Evolutionary conservation across 2,888 invertebrate genomes (phyloP), one percentile per base, ranked within the genome.

Genomic region (Lochmaea capreae): DNA sequence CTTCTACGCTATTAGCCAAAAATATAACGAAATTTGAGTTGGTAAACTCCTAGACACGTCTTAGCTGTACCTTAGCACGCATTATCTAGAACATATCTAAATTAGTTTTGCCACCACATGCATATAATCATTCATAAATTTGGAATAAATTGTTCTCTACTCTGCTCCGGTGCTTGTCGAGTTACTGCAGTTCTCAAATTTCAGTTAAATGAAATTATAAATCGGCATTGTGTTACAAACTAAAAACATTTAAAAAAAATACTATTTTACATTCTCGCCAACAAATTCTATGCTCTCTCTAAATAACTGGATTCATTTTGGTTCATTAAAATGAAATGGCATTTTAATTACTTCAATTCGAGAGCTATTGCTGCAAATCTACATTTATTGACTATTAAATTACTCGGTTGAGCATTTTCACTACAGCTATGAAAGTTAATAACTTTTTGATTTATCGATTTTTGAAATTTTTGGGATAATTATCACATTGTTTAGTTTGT

Each of bases 251-350:
- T 16, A 18, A 16, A 18, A 57, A 16, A 16, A 57, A 57, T 33
- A 39, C 61, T 33, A 33, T 61, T 61, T 16, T n/a, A 61, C 8
- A 61, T 61, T n/a, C 61, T 33, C 33, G 54, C 54, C 54, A 18
- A 18, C 10, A 54, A 54, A 61, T 33, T 61, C 14, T 11, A 5
- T 16, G 26, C n/a, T 39, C 6, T 61, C 61, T 39, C 14, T 61
- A 61, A 61, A 33, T 33, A 61, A 61, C 54, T 26, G 61, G 14
- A 61, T 61, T 61, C 61, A 61, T 61, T 61, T 61, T n/a, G 33
- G 61, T 61, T 61, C 61, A 61, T 61, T 61, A 61, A 61, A 61
- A n/a, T 18, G 61, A n/a, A 61, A 61, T 61, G 14, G 61, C n/a
- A 39, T 61, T 61, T 61, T 61, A 61, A 61, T 61, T 61, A 61